These are phyloP conservation scores for Eunapius fragilis DNA, from an alignment of 37 sponge, comb jelly and placozoan species.

Conservation along the genomic window DNA sequence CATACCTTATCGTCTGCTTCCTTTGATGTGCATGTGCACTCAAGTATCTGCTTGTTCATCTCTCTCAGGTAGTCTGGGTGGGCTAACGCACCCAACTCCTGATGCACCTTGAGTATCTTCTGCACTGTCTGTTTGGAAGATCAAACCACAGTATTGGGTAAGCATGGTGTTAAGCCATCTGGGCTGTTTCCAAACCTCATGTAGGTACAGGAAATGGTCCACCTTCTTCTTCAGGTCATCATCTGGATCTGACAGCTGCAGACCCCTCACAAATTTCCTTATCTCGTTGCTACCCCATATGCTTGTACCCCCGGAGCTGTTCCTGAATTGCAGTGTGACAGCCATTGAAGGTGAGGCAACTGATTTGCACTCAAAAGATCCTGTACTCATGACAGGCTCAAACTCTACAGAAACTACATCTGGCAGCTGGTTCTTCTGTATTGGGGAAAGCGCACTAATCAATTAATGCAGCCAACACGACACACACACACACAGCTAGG, in stretches of 20 bases:
- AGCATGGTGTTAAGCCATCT: too few species aligned
- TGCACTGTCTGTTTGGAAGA: constrained; percentile 50
- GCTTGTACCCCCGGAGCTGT: neutral
- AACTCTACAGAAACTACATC: constrained; percentile 4
- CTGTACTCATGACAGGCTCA: constrained; percentile 29
- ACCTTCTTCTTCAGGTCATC: constrained; percentile 19
- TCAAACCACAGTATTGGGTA: neutral
- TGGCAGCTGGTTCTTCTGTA: constrained; percentile 23
- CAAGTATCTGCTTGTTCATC: constrained; percentile 3
- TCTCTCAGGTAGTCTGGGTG: constrained; percentile 42
- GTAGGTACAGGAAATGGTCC: constrained; percentile 51
- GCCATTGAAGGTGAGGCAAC: too few species aligned
- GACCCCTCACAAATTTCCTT: constrained; percentile 78
- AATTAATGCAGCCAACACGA: constrained; percentile 66
- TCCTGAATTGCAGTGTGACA: too few species aligned
- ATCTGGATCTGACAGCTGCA: constrained; percentile 78
- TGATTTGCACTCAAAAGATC: too few species aligned
- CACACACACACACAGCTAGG: constrained; percentile 34
- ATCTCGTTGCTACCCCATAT: constrained; percentile 52
- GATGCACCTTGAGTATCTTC: constrained; percentile 30
- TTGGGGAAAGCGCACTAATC: too few species aligned
- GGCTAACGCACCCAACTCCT: constrained; percentile 57
- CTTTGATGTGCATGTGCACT: constrained; percentile 16
- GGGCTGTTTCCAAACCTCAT: constrained; percentile 23
- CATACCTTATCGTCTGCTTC: constrained; percentile 44